Conservation (phyloP, 2,113 vertebrate genomes). For the Lophius piscatorius region DNA sequence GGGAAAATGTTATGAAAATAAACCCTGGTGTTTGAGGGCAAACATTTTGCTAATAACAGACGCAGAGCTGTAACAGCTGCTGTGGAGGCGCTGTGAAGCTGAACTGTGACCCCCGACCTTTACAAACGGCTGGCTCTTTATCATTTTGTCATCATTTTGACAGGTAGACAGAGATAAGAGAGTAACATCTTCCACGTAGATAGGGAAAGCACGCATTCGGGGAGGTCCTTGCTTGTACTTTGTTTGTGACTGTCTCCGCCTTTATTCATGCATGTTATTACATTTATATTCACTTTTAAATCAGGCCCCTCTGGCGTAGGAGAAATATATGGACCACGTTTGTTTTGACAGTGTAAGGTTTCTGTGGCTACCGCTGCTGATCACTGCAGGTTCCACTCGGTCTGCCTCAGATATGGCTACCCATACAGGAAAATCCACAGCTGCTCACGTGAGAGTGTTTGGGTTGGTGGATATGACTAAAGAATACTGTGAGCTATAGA, state of each 20-base stretch:
- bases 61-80: constrained; percentile 31
- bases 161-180: constrained; percentile 13
- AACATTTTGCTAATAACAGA: constrained; percentile 38
- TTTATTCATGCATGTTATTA: constrained; percentile 34
- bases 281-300: constrained; percentile 51
- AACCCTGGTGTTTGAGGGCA: constrained; percentile 20
- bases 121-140: not conserved
- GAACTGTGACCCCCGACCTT: constrained; percentile 41
- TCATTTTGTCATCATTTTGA: constrained; percentile 47
- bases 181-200: not conserved
- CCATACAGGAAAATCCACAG: constrained; percentile 26
- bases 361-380: constrained; percentile 49
- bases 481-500: constrained; percentile 4
- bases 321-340: constrained; percentile 50
- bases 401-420: constrained; percentile 53
- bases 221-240: constrained; percentile 35
- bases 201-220: constrained; percentile 1
- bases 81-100: not conserved
- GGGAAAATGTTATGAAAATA: constrained; percentile 7
- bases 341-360: constrained; percentile 73
- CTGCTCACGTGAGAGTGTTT: constrained; percentile 8
- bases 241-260: constrained; percentile 46
- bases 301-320: not conserved
- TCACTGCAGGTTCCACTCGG: constrained; percentile 14
- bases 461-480: not conserved